A percentile compares a stretch with the other conserved stretches of the same genome.
Conservation (phyloP, 2,113 vertebrate species). For the Protomyctophum bolini region DNA sequence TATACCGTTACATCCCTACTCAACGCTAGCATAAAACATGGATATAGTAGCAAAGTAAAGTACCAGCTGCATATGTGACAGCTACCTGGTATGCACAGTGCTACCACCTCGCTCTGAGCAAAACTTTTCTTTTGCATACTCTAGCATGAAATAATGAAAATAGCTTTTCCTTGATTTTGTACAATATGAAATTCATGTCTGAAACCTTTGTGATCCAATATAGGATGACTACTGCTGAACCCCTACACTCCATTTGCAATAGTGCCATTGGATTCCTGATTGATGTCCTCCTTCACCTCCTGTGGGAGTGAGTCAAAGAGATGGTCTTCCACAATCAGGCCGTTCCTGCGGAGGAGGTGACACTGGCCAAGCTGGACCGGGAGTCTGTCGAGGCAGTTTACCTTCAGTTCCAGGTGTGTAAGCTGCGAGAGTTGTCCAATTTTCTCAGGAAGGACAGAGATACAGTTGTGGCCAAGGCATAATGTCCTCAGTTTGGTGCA, state of each 20-base stretch:
- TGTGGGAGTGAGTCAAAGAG: slow-evolving; percentile 93
- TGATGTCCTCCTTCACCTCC: slow-evolving; percentile 93
- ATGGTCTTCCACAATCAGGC: slow-evolving; percentile 93
- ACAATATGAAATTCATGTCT: background rate
- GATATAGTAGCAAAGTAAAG: background rate
- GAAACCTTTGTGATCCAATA: background rate
- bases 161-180: background rate
- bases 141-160: background rate
- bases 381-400: slow-evolving; percentile 94
- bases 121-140: slow-evolving; percentile 24
- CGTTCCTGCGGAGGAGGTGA: slow-evolving; percentile 86
- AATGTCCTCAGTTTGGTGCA: slow-evolving; percentile 93
- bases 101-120: slow-evolving; percentile 21
- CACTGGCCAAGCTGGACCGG: slow-evolving; percentile 90
- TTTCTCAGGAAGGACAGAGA: slow-evolving; percentile 90
- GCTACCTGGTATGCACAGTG: slow-evolving; percentile 12
- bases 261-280: slow-evolving; percentile 86
- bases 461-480: slow-evolving; percentile 91
- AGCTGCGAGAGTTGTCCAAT: slow-evolving; percentile 90
- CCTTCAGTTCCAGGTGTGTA: slow-evolving; percentile 93
- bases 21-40: too few relatives aligned
- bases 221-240: slow-evolving; percentile 50
- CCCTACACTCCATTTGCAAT: slow-evolving; percentile 89
- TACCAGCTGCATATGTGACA: background rate
- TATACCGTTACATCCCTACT: too few relatives aligned